Evolutionary conservation across 2,888 invertebrate species (phyloP).

Genomic region (Zhuqinia jingwanae): DNA sequence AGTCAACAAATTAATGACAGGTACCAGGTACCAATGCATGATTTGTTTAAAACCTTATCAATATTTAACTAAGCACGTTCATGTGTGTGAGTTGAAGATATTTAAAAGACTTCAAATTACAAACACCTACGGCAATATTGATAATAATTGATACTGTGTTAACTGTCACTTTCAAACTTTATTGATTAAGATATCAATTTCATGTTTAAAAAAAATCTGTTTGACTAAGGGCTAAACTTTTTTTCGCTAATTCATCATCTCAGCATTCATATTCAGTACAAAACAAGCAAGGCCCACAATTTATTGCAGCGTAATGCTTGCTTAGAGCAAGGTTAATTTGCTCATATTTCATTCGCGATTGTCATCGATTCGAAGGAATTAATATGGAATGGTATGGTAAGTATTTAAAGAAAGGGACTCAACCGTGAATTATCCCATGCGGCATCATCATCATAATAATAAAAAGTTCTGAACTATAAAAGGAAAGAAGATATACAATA

Average conservation of each 20-base stretch:
- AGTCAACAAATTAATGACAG: no score
- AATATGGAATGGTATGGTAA: not conserved
- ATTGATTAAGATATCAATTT: constrained; percentile 29
- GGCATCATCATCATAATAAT: not conserved
- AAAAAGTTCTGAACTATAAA: constrained; percentile 6
- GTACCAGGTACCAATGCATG: no score
- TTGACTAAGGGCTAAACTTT: constrained; percentile 1
- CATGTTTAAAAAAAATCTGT: not conserved
- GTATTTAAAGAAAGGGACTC: constrained; percentile 37
- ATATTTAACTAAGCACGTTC: no score
- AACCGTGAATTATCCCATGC: constrained; percentile 29
- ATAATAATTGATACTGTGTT: constrained; percentile 26
- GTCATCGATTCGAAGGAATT: constrained; percentile 38
- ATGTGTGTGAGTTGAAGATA: not conserved
- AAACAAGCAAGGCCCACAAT: not conserved
- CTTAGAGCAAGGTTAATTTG: constrained; percentile 41
- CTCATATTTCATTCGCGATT: constrained; percentile 50
- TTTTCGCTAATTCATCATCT: not conserved
- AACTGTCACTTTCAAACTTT: not conserved
- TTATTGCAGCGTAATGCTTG: constrained; percentile 16
- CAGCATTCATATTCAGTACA: not conserved
- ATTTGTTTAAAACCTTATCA: no score
- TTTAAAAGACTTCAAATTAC: not conserved
- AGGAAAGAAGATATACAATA: not conserved
- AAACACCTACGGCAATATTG: constrained; percentile 17